Percentiles rank a stretch among this genome's conserved stretches.
These are phyloP conservation scores for Notolepis coatsorum DNA, from an alignment of 2,797 vertebrate genomes.

Conservation along the genomic window DNA sequence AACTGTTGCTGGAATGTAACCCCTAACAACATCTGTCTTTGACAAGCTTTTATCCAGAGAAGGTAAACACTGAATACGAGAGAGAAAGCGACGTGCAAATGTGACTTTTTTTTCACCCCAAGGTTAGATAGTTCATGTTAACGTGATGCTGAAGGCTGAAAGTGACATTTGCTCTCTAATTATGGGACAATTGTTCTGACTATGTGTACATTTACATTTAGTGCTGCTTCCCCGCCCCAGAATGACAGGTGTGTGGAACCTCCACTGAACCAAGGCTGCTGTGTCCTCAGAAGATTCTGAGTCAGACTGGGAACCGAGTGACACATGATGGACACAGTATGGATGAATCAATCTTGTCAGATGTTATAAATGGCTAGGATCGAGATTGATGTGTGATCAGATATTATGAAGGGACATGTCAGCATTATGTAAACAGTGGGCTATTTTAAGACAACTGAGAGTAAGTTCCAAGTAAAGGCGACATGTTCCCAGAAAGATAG, in stretches of 20 bases:
- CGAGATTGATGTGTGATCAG: slow-evolving; percentile 11
- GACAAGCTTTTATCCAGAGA: background rate
- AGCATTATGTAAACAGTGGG: background rate
- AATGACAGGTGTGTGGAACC: slow-evolving; percentile 62
- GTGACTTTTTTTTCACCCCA: slow-evolving; percentile 28
- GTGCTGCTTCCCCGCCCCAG: slow-evolving; percentile 61
- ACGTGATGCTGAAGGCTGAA: slow-evolving; percentile 15
- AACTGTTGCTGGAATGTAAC: slow-evolving; percentile 6
- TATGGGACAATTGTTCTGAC: slow-evolving; percentile 25
- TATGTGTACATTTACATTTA: too few relatives aligned
- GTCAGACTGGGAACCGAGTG: background rate
- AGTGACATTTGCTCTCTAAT: slow-evolving; percentile 31
- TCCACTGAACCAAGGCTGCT: slow-evolving; percentile 54
- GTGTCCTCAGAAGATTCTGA: slow-evolving; percentile 56
- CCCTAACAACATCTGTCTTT: background rate
- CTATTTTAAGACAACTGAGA: background rate
- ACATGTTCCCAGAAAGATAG: slow-evolving; percentile 22
- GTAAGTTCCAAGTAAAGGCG: background rate
- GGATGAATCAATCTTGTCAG: slow-evolving; percentile 54
- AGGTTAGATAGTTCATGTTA: slow-evolving; percentile 7
- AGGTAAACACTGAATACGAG: slow-evolving; percentile 9
- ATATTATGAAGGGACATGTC: background rate
- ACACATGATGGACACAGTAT: slow-evolving; percentile 45
- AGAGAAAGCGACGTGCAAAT: slow-evolving; percentile 3
- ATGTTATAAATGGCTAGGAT: slow-evolving; percentile 16